Evolutionary conservation across 2,888 invertebrate species (phyloP), one percentile per base, ranked within the genome.

Genomic region (Aphidoletes aphidimyza): DNA sequence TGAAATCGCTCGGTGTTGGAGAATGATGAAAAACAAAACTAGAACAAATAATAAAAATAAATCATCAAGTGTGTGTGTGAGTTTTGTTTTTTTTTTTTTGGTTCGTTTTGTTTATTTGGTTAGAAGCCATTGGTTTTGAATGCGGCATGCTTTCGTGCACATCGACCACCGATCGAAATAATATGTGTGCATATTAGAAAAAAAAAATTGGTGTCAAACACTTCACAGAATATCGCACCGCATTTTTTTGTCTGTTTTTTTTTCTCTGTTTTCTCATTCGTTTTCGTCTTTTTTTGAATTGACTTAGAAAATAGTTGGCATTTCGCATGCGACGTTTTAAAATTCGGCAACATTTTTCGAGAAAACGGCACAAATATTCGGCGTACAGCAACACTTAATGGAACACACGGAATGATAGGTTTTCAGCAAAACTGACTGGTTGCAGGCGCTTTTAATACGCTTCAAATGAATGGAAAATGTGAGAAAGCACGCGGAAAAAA

Each of bases 81-180:
- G 22, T 2, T 22, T 54, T 26, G 42, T 42, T 26, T 22, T 54
- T 54, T 22, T 0, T 54, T 54, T 54, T 3, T 54, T 54, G 3
- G 26, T 54, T 22, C 11, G 14, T 47, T 39, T 39, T 11, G 19
- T 47, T 47, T 47, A 5, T 17, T 2, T 47, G n/a, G n/a, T n/a
- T n/a, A n/a, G n/a, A n/a, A n/a, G n/a, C n/a, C n/a, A n/a, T n/a
- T n/a, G 8, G 47, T 19, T 47, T 14, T 11, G 8, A 9, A 47
- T 47, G 47, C 17, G 2, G 8, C 17, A 9, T 3, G 47, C 19
- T 26, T 22, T 54, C 54, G 22, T 3, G 3, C n/a, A 22, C 11
- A 22, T 54, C 54, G 54, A 54, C 54, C 54, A 54, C 54, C 54
- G 54, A 54, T 54, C 54, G 54, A 54, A 54, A 11, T n/a, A n/a